Evolutionary conservation across 1,140 invertebrate species (phyloP).

Genomic region (Psilanteris sp.): DNA sequence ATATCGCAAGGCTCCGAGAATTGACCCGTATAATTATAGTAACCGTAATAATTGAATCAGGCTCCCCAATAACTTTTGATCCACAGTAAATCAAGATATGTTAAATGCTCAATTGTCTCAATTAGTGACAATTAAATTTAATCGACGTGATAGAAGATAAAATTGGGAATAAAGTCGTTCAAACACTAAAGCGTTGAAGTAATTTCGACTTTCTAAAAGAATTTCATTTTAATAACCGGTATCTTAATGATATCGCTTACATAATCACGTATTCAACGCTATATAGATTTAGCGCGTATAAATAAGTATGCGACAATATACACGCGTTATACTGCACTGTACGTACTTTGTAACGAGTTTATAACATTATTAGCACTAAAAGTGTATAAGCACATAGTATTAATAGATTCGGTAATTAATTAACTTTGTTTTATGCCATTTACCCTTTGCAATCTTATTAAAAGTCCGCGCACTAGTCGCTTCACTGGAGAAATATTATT

Average conservation of each 20-base stretch:
- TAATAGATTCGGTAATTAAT: conserved; percentile 4
- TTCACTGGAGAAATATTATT: too few relatives aligned
- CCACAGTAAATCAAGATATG: conserved; percentile 20
- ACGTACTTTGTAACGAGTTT: conserved; percentile 11
- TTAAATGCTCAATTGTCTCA: conserved; percentile 26
- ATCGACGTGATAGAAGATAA: neutral
- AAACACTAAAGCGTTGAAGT: too few relatives aligned
- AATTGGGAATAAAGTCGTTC: conserved; percentile 1
- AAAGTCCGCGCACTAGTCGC: too few relatives aligned
- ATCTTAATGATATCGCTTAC: too few relatives aligned
- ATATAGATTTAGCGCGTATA: too few relatives aligned
- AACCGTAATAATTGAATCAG: conserved; percentile 26
- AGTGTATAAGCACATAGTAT: conserved; percentile 7
- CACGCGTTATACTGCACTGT: too few relatives aligned
- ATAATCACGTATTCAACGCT: too few relatives aligned
- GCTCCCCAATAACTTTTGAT: conserved; percentile 9
- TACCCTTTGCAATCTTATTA: conserved; percentile 12
- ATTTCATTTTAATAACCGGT: too few relatives aligned
- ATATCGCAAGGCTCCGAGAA: neutral
- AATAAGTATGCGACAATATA: too few relatives aligned
- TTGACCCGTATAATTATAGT: conserved; percentile 5
- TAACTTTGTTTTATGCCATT: too few relatives aligned
- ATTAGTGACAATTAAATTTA: conserved; percentile 33
- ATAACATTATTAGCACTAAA: conserved; percentile 1
- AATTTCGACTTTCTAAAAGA: too few relatives aligned